These are phyloP conservation scores for Anabacerthia variegaticeps DNA, from an alignment of 2,797 vertebrate genomes.

Conservation along the genomic window DNA sequence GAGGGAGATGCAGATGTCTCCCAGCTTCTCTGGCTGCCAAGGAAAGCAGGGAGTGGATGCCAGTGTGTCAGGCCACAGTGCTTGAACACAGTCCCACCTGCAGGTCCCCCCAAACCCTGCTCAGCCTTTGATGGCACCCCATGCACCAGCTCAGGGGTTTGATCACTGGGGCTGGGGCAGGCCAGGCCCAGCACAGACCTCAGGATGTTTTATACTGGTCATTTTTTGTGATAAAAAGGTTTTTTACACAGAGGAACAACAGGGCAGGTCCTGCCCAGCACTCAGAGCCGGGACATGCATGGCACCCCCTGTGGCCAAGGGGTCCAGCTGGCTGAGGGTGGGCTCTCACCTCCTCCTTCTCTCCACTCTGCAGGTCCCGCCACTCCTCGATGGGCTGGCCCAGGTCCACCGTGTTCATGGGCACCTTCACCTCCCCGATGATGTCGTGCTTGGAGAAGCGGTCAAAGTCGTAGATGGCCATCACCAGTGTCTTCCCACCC, in stretches of 20 bases:
- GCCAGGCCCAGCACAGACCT: not conserved
- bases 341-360: slow-evolving; percentile 91
- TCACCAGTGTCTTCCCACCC: slow-evolving; percentile 93
- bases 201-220: not conserved
- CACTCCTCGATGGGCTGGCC: slow-evolving; percentile 96
- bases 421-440: slow-evolving; percentile 93
- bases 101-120: not conserved
- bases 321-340: not conserved
- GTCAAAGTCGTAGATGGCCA: slow-evolving; percentile 97
- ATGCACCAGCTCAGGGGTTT: not conserved
- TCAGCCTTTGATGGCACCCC: not conserved
- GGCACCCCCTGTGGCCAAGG: not conserved
- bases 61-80: rapidly evolving
- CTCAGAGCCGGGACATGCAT: not conserved
- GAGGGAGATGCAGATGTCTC: slow-evolving; percentile 96
- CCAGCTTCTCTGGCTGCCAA: slow-evolving; percentile 93
- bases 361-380: slow-evolving; percentile 93
- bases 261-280: not conserved
- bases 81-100: rapidly evolving
- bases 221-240: not conserved
- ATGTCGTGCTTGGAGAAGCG: slow-evolving; percentile 98
- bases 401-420: slow-evolving; percentile 95
- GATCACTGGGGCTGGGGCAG: not conserved
- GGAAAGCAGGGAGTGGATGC: not conserved
- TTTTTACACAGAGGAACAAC: not conserved